Evolutionary conservation across 2,113 vertebrate genomes (phyloP).

Genomic region (Pygoscelis antarcticus): DNA sequence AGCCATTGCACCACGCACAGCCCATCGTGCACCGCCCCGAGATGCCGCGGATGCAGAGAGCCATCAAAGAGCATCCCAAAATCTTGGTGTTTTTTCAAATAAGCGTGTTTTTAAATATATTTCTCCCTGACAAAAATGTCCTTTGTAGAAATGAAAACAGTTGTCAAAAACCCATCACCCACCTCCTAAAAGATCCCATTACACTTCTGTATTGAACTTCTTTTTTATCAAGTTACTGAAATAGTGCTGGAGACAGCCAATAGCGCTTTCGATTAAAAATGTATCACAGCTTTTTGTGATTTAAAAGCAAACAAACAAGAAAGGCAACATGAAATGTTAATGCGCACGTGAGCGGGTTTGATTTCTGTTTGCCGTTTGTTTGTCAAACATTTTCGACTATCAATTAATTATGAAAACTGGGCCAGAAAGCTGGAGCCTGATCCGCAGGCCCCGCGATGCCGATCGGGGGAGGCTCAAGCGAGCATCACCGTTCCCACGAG

Average conservation of each 20-base stretch:
- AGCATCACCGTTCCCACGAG: accelerated
- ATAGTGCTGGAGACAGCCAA: slow-evolving; percentile 18
- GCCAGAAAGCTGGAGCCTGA: neutral
- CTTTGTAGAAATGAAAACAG: slow-evolving; percentile 17
- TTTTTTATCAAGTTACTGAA: slow-evolving; percentile 15
- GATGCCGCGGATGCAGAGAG: neutral
- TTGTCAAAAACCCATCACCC: slow-evolving; percentile 6
- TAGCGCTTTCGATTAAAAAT: slow-evolving; percentile 47
- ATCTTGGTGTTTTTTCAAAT: neutral
- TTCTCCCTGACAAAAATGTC: neutral
- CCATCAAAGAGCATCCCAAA: neutral
- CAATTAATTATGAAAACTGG: slow-evolving; percentile 53
- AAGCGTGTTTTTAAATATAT: neutral
- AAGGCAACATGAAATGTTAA: slow-evolving; percentile 35
- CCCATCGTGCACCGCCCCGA: accelerated
- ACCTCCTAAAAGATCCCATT: slow-evolving; percentile 41
- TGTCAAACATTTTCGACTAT: slow-evolving; percentile 6
- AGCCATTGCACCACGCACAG: neutral
- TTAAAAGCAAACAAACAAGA: slow-evolving; percentile 56
- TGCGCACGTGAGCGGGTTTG: neutral
- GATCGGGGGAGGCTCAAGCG: neutral
- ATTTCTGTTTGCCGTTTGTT: slow-evolving; percentile 1
- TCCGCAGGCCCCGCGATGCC: accelerated
- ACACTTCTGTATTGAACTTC: neutral
- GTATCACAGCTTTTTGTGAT: slow-evolving; percentile 48